phyloP scores from a whole-genome alignment of 2,888 invertebrate genomes.

The Empis stercorea region DNA sequence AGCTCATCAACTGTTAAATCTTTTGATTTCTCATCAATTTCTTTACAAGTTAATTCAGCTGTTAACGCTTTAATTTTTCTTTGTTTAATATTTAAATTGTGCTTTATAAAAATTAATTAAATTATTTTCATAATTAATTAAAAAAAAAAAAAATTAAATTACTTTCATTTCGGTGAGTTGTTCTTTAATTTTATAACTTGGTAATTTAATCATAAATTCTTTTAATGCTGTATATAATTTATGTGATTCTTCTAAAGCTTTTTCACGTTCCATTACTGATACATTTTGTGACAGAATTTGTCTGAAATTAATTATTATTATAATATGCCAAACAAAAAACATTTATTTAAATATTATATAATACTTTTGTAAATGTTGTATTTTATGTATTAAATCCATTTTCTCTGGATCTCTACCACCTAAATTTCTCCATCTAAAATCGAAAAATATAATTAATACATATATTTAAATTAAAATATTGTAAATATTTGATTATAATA shows the following conservation, averaged over 20 bases:
- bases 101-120: conserved; percentile 16
- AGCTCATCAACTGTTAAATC: conserved; percentile 24
- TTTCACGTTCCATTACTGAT: conserved; percentile 25
- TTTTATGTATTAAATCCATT: conserved; percentile 68
- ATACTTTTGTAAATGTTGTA: conserved; percentile 70
- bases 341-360: neutral
- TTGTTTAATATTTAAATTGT: conserved; percentile 25
- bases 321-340: too few relatives aligned
- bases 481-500: conserved; percentile 3
- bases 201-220: conserved; percentile 32
- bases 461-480: neutral
- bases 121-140: neutral
- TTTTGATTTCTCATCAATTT: conserved; percentile 27
- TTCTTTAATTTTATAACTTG: conserved; percentile 30
- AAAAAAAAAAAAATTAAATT: neutral
- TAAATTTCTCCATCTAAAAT: conserved; percentile 65
- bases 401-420: conserved; percentile 80
- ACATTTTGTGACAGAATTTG: conserved; percentile 30
- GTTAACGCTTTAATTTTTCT: conserved; percentile 30
- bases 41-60: conserved; percentile 27
- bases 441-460: too few relatives aligned
- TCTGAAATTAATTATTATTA: conserved; percentile 16
- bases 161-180: conserved; percentile 32
- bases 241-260: conserved; percentile 28
- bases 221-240: conserved; percentile 29